Conservation (phyloP, 2,888 invertebrate genomes). For the Heliothis peltigera region DNA sequence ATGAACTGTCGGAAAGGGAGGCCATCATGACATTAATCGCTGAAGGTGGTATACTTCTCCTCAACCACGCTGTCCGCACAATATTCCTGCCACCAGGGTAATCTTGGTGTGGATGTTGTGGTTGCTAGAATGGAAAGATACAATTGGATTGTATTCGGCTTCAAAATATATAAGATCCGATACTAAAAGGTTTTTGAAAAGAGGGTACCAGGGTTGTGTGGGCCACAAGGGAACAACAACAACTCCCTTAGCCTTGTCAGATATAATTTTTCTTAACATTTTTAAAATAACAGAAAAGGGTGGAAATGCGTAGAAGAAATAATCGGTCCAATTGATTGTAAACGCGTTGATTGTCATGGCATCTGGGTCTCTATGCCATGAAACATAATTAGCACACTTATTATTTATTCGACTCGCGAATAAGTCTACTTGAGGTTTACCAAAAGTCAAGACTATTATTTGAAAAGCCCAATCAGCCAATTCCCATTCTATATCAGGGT, state of each 20-base stretch:
- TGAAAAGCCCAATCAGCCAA: conserved; percentile 6
- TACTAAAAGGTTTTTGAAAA: conserved; percentile 3
- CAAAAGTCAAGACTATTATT: conserved; percentile 16
- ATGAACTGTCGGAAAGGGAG: conserved; percentile 1
- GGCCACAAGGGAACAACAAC: conserved; percentile 24
- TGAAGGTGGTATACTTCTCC: conserved; percentile 9
- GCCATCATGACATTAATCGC: neutral
- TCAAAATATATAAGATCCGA: neutral
- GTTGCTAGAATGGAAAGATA: conserved; percentile 18
- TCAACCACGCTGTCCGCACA: conserved; percentile 37
- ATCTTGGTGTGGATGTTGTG: conserved; percentile 24
- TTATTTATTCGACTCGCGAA: conserved; percentile 53
- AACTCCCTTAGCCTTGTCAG: conserved; percentile 15
- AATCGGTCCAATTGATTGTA: conserved; percentile 46
- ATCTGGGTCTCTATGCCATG: conserved; percentile 55
- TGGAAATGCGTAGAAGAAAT: conserved; percentile 53
- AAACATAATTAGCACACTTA: conserved; percentile 51
- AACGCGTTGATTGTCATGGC: conserved; percentile 53
- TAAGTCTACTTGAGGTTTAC: conserved; percentile 50
- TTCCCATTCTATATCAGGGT: conserved; percentile 28
- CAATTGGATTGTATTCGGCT: neutral
- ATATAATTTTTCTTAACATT: conserved; percentile 15
- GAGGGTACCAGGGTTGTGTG: conserved; percentile 25
- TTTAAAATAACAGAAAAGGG: conserved; percentile 22
- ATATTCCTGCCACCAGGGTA: conserved; percentile 48